phyloP scores from a whole-genome alignment of 1,140 invertebrate genomes.

The Dendrolimus kikuchii region DNA sequence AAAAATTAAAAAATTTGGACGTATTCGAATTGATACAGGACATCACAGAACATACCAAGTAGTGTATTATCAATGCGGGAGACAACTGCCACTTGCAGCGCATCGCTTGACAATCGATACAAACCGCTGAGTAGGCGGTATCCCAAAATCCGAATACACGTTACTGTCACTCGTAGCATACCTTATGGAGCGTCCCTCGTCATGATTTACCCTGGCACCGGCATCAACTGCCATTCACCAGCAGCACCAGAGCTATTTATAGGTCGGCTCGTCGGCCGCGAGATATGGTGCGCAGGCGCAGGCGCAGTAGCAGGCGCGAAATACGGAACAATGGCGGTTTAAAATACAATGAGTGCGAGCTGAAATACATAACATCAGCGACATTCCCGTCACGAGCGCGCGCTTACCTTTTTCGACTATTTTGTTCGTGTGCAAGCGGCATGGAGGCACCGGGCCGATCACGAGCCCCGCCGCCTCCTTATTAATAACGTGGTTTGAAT shows the following conservation, averaged over 20 bases:
- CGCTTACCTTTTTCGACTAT: conserved; percentile 62
- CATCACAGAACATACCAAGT: no score
- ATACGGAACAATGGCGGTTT: conserved; percentile 63
- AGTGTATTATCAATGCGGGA: no score
- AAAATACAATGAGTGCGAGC: conserved; percentile 64
- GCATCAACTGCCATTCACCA: no score
- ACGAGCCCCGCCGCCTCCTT: conserved; percentile 36
- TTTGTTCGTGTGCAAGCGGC: conserved; percentile 39
- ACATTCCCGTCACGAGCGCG: conserved; percentile 61
- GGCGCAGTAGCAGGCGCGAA: conserved; percentile 48
- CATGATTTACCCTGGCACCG: no score
- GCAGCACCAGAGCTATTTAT: conserved; percentile 18
- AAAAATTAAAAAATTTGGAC: no score
- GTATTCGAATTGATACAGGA: no score
- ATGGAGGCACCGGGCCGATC: conserved; percentile 11
- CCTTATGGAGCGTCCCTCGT: no score
- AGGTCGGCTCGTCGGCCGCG: conserved; percentile 8
- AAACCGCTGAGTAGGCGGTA: no score
- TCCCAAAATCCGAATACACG: no score
- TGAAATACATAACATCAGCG: conserved; percentile 47
- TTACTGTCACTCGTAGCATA: no score
- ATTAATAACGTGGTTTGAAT: conserved; percentile 61
- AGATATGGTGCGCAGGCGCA: conserved; percentile 1
- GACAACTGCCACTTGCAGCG: no score
- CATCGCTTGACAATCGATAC: no score